Conservation (phyloP, 2,797 vertebrate genomes). For the Sarcoramphus papa region DNA sequence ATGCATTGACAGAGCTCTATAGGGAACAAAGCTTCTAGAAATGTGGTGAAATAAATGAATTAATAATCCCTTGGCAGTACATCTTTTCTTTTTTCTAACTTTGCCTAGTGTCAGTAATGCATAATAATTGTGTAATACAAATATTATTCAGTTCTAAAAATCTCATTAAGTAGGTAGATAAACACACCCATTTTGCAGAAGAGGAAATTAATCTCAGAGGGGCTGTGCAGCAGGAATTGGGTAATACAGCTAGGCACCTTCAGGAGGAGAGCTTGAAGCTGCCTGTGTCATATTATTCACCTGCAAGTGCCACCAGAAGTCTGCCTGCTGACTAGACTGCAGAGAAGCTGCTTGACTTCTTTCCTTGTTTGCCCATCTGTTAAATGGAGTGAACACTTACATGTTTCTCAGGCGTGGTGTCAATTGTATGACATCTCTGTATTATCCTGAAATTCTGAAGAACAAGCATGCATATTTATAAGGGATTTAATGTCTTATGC, state of each 20-base stretch:
- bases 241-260: neutral
- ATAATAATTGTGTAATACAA: neutral
- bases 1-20: neutral
- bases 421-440: neutral
- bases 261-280: neutral
- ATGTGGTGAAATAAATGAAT: neutral
- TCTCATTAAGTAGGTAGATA: constrained; percentile 19
- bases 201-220: neutral
- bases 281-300: neutral
- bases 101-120: neutral
- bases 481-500: constrained; percentile 14
- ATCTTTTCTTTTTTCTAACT: neutral
- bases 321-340: neutral
- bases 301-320: neutral
- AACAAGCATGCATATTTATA: constrained; percentile 29
- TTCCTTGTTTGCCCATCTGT: constrained; percentile 3
- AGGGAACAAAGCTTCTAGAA: neutral
- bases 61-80: neutral
- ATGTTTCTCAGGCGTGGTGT: neutral
- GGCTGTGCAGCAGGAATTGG: neutral
- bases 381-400: neutral
- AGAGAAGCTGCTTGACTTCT: constrained; percentile 10
- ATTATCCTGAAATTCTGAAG: neutral
- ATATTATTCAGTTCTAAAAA: constrained; percentile 12
- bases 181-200: constrained; percentile 5